A percentile compares a stretch with the other conserved stretches of the same genome.
phyloP scores from a whole-genome alignment of 2,797 vertebrate genomes.

The Myotis daubentonii region DNA sequence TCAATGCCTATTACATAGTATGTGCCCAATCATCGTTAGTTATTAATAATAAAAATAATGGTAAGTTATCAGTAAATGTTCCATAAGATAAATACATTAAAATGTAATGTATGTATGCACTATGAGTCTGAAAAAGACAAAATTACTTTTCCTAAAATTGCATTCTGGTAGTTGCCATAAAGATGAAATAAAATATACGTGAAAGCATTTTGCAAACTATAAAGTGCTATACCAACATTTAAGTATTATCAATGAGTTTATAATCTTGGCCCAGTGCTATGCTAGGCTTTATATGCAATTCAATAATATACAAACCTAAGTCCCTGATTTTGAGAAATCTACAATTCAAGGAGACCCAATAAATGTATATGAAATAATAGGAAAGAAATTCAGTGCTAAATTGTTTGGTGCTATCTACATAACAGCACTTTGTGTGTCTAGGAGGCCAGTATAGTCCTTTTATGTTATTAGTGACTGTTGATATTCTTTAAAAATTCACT shows the following conservation, averaged over 20 bases:
- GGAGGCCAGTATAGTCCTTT: not conserved
- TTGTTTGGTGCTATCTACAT: not conserved
- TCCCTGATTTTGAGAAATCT: constrained; percentile 5
- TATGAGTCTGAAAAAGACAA: not conserved
- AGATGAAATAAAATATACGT: constrained; percentile 14
- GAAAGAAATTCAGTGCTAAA: not conserved
- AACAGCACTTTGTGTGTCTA: not conserved
- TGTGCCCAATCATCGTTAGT: not conserved
- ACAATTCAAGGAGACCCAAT: not conserved
- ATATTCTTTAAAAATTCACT: not conserved
- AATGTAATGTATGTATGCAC: not conserved
- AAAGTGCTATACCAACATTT: not conserved
- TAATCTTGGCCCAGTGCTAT: not conserved
- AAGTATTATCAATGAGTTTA: constrained; percentile 6
- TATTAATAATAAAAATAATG: not conserved
- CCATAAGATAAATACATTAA: constrained; percentile 37
- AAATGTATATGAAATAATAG: not conserved
- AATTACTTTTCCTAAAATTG: not conserved
- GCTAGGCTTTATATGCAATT: not conserved
- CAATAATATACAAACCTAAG: not conserved
- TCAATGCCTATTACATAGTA: constrained; percentile 12
- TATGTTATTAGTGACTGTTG: not conserved
- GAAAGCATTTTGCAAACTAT: not conserved
- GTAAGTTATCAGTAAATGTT: constrained; percentile 7
- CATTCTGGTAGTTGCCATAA: not conserved